Base-by-base conservation (phyloP, 2,113 vertebrate species). In the Meles meles region DNA sequence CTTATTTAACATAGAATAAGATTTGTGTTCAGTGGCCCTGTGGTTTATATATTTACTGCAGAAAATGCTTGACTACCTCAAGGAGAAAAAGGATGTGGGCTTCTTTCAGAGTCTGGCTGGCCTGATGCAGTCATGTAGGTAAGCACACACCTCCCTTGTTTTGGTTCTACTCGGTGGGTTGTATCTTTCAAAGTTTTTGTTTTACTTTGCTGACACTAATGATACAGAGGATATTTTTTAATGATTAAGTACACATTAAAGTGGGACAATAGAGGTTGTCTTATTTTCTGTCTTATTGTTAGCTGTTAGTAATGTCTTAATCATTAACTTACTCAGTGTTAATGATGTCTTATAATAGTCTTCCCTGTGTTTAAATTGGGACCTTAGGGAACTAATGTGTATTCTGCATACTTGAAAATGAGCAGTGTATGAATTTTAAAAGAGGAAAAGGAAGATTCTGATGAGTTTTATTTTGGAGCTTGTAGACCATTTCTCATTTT, bases 41-140 rank as follows among this genome's bases (percentile, higher is more conserved):
- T 95, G 97, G 18, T 98, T 98, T 97, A 42, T 98, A 0, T 98
- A 4, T 95, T 97, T 98, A 29, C 96, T 96, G 61, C 97, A 99
- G 99, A 99, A 99, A 99, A 99, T 99, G 99, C 99, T 99, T 95
- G 99, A 99, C 98, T 99, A 99, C 97, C 99, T 99, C 97, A 99
- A 99, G 98, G 99, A 99, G 94, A 99, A 99, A 96, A 99, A 99
- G 96, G 99, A 99, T 17, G 99, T 99, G 79, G 99, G 99, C 6
- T 99, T 99, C 96, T 99, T 99, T 96, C 99, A 99, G 98, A 99
- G 99, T 88, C 98, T 99, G 96, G 99, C 99, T 14, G 99, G 99
- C 85, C 99, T 99, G 79, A 99, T 99, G 99, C 99, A 99, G 98
- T 99, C 99, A 12, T 99, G 99, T 98, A 99, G 99, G 99, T 99